phyloP scores from a whole-genome alignment of 2,797 vertebrate species.

The Etheostoma perlongum region DNA sequence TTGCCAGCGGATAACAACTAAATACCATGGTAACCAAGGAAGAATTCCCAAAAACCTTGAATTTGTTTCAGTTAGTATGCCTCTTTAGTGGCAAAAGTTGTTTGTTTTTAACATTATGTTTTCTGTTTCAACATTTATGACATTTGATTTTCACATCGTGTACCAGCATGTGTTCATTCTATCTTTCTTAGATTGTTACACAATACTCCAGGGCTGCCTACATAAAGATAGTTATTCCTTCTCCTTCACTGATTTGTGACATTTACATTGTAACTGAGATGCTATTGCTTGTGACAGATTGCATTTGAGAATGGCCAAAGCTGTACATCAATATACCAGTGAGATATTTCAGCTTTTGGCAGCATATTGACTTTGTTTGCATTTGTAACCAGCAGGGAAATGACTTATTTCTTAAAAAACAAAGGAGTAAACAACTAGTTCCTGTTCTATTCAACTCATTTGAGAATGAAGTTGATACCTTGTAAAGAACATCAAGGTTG shows the following conservation, averaged over 20 bases:
- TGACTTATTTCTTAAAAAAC: conserved; percentile 2
- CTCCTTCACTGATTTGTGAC: conserved; percentile 49
- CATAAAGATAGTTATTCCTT: conserved; percentile 34
- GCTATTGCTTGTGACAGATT: conserved; percentile 68
- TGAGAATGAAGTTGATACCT: conserved; percentile 30
- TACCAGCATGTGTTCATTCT: conserved; percentile 15
- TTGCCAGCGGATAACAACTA: background rate
- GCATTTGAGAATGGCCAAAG: conserved; percentile 63
- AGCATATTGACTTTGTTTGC: conserved; percentile 37
- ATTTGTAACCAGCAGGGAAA: conserved; percentile 25
- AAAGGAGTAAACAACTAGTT: background rate
- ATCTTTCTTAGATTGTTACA: conserved; percentile 28
- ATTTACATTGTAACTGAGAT: conserved; percentile 52
- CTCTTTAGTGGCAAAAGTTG: conserved; percentile 24
- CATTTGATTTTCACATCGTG: conserved; percentile 39
- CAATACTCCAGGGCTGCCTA: conserved; percentile 13
- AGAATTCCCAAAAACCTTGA: conserved; percentile 22
- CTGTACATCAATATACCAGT: conserved; percentile 54
- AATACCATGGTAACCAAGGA: conserved; percentile 11
- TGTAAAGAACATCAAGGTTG: conserved; percentile 43
- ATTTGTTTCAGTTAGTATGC: conserved; percentile 10
- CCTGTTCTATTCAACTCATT: conserved; percentile 21
- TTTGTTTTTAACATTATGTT: conserved; percentile 13
- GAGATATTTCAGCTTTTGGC: conserved; percentile 45
- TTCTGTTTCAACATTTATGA: conserved; percentile 26